phyloP scores from a whole-genome alignment of 2,797 vertebrate genomes.

The Tapirus indicus region DNA sequence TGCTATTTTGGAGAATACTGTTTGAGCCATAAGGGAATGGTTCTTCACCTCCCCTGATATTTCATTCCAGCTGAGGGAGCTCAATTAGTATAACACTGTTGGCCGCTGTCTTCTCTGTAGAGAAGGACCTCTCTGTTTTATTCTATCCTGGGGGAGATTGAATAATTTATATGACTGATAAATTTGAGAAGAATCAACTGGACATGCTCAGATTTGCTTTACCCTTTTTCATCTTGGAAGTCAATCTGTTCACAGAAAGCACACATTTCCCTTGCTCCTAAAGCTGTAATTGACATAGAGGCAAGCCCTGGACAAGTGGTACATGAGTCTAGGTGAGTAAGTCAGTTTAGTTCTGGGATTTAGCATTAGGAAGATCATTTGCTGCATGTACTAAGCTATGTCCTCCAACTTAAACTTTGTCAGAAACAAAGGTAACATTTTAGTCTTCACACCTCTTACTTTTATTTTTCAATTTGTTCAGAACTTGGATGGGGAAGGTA shows the following conservation, averaged over 20 bases:
- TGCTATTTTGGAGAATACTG: background rate
- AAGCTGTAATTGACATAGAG: background rate
- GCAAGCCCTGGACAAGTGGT: background rate
- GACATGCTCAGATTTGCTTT: background rate
- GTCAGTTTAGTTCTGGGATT: background rate
- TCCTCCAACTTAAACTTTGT: background rate
- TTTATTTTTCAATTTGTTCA: background rate
- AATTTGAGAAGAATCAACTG: background rate
- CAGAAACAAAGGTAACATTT: background rate
- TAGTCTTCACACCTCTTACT: background rate
- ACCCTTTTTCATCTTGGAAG: background rate
- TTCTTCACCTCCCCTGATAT: background rate
- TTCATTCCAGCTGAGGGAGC: background rate
- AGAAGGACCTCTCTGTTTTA: background rate
- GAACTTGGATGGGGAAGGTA: background rate
- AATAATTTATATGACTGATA: background rate
- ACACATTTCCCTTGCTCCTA: background rate
- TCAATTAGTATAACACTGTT: background rate
- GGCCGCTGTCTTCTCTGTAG: background rate
- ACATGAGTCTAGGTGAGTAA: background rate
- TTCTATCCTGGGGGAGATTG: background rate
- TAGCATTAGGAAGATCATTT: background rate
- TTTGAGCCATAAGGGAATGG: background rate
- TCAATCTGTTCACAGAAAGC: background rate
- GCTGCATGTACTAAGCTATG: background rate